A percentile compares a stretch with the other conserved stretches of the same genome.
Conservation (phyloP, 2,888 invertebrate species). For the Cryptocheilus praepositus region DNA sequence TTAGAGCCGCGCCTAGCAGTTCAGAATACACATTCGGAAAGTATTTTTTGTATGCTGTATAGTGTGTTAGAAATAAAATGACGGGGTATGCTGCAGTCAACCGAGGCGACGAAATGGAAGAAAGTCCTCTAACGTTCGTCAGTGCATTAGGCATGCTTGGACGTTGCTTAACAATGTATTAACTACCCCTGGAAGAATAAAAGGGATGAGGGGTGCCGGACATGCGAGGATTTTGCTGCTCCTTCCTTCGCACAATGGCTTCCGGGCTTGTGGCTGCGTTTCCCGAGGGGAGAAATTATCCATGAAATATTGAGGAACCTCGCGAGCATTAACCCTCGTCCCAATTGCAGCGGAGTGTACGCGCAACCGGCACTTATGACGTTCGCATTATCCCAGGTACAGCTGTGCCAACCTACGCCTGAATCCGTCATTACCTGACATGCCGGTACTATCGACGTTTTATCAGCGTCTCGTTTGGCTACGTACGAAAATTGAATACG, state of each 20-base stretch:
- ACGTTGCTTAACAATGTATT: slow-evolving; percentile 62
- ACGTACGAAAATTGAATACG: no score
- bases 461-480: no score
- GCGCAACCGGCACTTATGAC: slow-evolving; percentile 50
- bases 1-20: no score
- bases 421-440: neutral
- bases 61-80: no score
- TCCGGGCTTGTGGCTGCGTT: slow-evolving; percentile 52
- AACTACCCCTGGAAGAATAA: slow-evolving; percentile 51
- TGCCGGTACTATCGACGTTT: no score
- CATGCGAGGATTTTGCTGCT: slow-evolving; percentile 61
- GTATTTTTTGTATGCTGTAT: no score
- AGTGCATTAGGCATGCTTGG: slow-evolving; percentile 46
- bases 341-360: slow-evolving; percentile 44
- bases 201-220: slow-evolving; percentile 47
- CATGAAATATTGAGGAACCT: slow-evolving; percentile 66
- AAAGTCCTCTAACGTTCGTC: slow-evolving; percentile 44
- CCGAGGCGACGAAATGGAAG: slow-evolving; percentile 48
- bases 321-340: slow-evolving; percentile 58
- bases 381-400: slow-evolving; percentile 36
- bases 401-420: slow-evolving; percentile 39
- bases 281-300: slow-evolving; percentile 65
- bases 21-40: no score
- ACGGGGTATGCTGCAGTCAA: no score
- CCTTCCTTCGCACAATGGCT: slow-evolving; percentile 55